These are phyloP conservation scores for Myotis yumanensis DNA, from an alignment of 2,113 vertebrate species.

Conservation along the genomic window DNA sequence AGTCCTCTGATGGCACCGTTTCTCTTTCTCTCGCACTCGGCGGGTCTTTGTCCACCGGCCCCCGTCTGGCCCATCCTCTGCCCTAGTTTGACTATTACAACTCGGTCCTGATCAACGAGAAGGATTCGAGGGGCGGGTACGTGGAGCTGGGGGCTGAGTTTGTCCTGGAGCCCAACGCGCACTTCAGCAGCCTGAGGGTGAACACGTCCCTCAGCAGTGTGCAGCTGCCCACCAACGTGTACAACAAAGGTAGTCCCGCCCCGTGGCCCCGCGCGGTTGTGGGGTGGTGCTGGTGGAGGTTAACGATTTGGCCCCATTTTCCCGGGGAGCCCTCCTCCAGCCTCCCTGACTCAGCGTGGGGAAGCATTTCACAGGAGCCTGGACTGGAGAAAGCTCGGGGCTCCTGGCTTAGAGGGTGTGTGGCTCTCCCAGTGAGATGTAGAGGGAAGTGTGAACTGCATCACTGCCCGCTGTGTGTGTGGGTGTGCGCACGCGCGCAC, in stretches of 20 bases:
- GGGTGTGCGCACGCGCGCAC: too few species aligned
- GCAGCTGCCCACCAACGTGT: constrained; percentile 97
- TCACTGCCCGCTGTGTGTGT: neutral
- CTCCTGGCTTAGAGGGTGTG: neutral
- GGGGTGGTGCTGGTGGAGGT: neutral
- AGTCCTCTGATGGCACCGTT: neutral
- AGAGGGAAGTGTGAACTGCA: neutral
- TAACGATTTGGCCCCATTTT: neutral
- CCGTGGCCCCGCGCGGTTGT: rapidly evolving
- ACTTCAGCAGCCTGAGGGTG: constrained; percentile 93
- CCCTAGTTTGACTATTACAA: constrained; percentile 95
- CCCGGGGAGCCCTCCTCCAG: neutral
- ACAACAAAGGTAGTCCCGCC: constrained; percentile 91
- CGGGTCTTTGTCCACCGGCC: too few species aligned
- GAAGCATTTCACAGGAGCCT: neutral
- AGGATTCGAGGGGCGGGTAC: constrained; percentile 88
- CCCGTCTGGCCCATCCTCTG: neutral
- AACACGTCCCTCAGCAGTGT: constrained; percentile 92
- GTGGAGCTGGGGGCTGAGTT: constrained; percentile 93
- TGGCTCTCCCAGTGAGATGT: neutral
- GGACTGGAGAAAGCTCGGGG: neutral
- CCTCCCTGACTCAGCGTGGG: neutral
- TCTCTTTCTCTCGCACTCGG: neutral
- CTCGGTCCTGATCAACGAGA: constrained; percentile 91
- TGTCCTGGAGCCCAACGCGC: constrained; percentile 91